Conservation (phyloP, 2,797 vertebrate species). For the Lophius americanus region DNA sequence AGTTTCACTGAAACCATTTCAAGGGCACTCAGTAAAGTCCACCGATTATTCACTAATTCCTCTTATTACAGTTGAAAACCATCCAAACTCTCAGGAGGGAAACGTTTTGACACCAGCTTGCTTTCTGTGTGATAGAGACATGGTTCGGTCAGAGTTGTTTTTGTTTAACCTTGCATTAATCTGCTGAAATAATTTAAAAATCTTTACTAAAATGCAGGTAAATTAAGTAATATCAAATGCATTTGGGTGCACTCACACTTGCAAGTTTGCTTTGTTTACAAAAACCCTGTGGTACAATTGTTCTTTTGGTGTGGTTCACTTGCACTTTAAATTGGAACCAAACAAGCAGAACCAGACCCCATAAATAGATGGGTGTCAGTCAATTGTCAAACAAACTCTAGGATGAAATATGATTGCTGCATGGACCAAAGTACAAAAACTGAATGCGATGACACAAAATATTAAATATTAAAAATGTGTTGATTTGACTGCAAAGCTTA, state of each 20-base stretch:
- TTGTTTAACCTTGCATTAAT: background rate
- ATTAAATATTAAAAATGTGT: too few species aligned
- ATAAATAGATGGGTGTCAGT: too few species aligned
- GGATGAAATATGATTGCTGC: too few species aligned
- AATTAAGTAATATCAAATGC: background rate
- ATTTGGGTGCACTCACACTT: background rate
- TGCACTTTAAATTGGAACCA: too few species aligned
- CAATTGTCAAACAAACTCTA: too few species aligned
- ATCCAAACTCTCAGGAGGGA: constrained; percentile 9
- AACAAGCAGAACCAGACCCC: too few species aligned
- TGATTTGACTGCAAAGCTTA: too few species aligned
- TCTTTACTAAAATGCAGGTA: background rate
- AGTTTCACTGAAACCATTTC: constrained; percentile 4
- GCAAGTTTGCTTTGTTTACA: background rate
- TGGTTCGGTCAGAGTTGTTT: constrained; percentile 1
- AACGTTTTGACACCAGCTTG: constrained; percentile 6
- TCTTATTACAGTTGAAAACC: constrained; percentile 16
- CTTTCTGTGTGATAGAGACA: constrained; percentile 2
- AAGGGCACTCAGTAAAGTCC: constrained; percentile 18
- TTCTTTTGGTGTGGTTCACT: too few species aligned
- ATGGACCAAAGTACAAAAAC: too few species aligned
- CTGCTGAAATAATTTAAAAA: background rate
- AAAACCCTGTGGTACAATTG: too few species aligned
- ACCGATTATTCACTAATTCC: constrained; percentile 12
- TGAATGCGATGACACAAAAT: too few species aligned